Base-by-base conservation (phyloP, 2,113 vertebrate genomes). In the Laterallus jamaicensis region DNA sequence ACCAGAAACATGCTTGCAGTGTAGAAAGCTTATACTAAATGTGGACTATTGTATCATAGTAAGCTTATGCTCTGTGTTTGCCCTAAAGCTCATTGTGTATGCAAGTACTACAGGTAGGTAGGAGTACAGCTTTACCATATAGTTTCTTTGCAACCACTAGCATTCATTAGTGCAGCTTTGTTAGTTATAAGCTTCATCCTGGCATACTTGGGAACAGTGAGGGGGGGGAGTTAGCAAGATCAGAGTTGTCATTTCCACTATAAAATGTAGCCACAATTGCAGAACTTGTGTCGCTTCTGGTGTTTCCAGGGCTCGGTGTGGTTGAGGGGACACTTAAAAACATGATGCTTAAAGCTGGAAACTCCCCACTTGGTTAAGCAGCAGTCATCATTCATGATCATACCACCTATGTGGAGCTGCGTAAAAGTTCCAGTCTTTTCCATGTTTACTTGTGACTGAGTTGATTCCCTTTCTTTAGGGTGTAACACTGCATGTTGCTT, bases 41-140 rank as follows among this genome's bases (percentile, higher is more conserved):
- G 25, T 50, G 28, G 16, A 37, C 24, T 52, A 13, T 28, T 56
- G 1, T 8, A 73, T 25, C 6, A 14, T 19, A 42, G 70, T 12
- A 52, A 67, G 40, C 22, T 78, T 63, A 47, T 40, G 10, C 11
- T 35, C 0, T 69, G 25, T 1, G 0, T 63, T 90, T 63, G 56
- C 15, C 13, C 7, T 60, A 52, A 52, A 52, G 31, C 24, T 87
- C 5, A 1, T 5, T 26, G 22, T 44, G 35, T 35, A 35, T 35
- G 35, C 35, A 35, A 10, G 4, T 73, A 15, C 20, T 56, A 13
- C 6, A 0, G 9, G 16, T 0, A 0, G 24, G 29, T 84, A 56
- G 40, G 22, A 74, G n/a, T 42, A 18, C 25, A 73, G n/a, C n/a
- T 86, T 62, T 50, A 78, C 54, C 19, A n/a, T 26, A 19, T 9